These are phyloP conservation scores for Cyprinus carpio DNA, from an alignment of 2,113 vertebrate genomes.

Conservation along the genomic window DNA sequence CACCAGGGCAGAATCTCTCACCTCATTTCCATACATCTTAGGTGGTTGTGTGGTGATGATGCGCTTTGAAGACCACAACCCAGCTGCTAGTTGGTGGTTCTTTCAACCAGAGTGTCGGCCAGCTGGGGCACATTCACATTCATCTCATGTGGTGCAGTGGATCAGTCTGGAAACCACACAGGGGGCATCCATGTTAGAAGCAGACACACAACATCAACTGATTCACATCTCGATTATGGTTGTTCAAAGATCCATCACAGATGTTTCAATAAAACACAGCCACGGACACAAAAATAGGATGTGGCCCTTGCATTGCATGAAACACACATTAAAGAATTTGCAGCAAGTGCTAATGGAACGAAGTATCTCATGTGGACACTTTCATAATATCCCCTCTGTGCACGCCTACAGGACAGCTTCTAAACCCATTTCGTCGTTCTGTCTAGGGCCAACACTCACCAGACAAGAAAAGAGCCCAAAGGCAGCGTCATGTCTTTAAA, in stretches of 20 bases:
- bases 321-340: background rate
- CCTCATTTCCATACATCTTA: constrained; percentile 81
- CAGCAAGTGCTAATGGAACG: background rate
- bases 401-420: background rate
- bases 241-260: background rate
- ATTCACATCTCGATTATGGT: background rate
- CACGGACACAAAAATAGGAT: background rate
- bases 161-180: constrained; percentile 68
- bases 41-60: constrained; percentile 78
- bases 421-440: background rate
- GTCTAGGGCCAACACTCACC: constrained; percentile 15
- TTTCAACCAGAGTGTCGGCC: constrained; percentile 77
- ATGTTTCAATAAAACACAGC: background rate
- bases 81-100: constrained; percentile 79
- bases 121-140: constrained; percentile 78
- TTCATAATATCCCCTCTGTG: background rate
- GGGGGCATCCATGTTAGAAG: background rate
- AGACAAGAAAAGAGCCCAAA: constrained; percentile 25
- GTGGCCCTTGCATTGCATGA: background rate
- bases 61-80: constrained; percentile 80
- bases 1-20: constrained; percentile 48
- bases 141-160: constrained; percentile 81
- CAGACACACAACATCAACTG: background rate
- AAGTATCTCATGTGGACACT: background rate
- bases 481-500: constrained; percentile 6